phyloP scores from a whole-genome alignment of 2,113 vertebrate genomes.

The Cinclus mexicanus region DNA sequence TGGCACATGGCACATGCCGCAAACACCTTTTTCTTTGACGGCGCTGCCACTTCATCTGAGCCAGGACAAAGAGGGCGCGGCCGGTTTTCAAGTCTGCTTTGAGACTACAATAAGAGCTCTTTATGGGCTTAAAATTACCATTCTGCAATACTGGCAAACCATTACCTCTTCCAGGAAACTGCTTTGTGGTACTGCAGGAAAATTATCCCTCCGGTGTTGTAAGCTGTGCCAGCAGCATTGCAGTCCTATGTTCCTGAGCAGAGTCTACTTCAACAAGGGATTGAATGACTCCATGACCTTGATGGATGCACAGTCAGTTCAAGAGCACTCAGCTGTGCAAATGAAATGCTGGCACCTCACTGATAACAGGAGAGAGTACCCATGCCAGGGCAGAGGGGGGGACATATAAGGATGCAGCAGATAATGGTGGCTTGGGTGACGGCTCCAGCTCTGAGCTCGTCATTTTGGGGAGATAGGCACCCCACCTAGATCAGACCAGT shows the following conservation, averaged over 20 bases:
- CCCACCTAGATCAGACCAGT: not conserved
- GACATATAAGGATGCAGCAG: not conserved
- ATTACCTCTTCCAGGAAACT: slow-evolving; percentile 5
- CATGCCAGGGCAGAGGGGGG: slow-evolving; percentile 6
- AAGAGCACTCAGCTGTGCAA: not conserved
- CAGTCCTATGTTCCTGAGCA: not conserved
- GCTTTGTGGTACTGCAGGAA: not conserved
- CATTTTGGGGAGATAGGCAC: not conserved
- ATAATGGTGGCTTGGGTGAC: not conserved
- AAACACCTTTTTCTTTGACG: not conserved
- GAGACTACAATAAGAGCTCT: not conserved
- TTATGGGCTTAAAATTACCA: not conserved
- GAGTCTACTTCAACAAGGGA: not conserved
- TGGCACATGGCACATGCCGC: not conserved
- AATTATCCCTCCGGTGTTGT: not conserved
- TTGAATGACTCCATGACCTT: not conserved
- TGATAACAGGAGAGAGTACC: slow-evolving; percentile 30
- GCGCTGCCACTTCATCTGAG: not conserved
- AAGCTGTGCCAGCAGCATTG: not conserved
- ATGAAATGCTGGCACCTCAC: not conserved
- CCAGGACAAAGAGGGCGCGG: not conserved
- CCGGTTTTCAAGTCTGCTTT: not conserved
- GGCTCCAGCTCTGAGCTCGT: not conserved
- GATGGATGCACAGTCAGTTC: not conserved
- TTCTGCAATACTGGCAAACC: not conserved